Conservation (phyloP, 2,888 invertebrate genomes). For the Agrochola macilenta region DNA sequence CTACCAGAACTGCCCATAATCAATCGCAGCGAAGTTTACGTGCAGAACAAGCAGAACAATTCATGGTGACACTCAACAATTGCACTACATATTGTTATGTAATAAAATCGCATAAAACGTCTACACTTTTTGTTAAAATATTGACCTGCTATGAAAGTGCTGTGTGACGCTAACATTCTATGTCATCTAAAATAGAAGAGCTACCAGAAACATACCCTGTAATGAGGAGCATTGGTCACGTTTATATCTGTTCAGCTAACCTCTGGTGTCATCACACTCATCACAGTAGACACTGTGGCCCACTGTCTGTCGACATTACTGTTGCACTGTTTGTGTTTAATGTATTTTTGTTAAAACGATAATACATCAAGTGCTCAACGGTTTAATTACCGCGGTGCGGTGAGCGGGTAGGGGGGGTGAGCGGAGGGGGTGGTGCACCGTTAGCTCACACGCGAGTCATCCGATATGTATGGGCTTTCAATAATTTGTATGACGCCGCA, state of each 20-base stretch:
- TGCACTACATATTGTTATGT: not conserved
- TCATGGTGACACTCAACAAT: not conserved
- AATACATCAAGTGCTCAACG: not conserved
- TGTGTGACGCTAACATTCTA: not conserved
- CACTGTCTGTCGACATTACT: not conserved
- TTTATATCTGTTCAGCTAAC: not conserved
- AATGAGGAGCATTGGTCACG: not conserved
- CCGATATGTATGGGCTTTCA: conserved; percentile 66
- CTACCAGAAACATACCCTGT: not conserved
- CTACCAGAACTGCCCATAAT: not conserved
- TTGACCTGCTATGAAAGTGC: not conserved
- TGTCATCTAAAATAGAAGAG: not conserved
- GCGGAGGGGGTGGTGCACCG: conserved; percentile 39
- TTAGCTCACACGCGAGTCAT: conserved; percentile 63
- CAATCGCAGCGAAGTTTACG: not conserved
- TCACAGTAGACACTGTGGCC: not conserved
- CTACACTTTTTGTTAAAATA: not conserved
- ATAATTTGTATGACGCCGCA: conserved; percentile 63
- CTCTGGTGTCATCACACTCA: not conserved
- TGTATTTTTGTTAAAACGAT: not conserved
- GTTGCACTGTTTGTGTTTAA: not conserved
- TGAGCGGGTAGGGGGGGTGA: not conserved
- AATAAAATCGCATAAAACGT: too few relatives aligned
- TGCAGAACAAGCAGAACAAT: not conserved
- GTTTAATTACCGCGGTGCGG: conserved; percentile 26